phyloP scores from a whole-genome alignment of 2,888 invertebrate species.

The Parnassius apollo region DNA sequence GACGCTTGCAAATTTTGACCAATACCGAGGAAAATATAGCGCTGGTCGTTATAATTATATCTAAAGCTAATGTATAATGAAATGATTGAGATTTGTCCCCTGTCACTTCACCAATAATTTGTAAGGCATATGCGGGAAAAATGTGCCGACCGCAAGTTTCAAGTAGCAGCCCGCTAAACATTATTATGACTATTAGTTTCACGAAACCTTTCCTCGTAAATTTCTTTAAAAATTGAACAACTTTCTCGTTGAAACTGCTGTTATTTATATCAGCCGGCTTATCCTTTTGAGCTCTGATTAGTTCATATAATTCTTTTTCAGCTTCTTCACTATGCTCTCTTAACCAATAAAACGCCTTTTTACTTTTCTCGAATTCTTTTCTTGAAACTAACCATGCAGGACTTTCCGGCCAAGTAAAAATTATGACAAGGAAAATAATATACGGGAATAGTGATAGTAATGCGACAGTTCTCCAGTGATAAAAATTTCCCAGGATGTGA shows the following conservation, averaged over 20 bases:
- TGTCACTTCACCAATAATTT: slow-evolving; percentile 51
- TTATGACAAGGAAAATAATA: slow-evolving; percentile 41
- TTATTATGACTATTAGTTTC: slow-evolving; percentile 47
- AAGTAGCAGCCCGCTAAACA: slow-evolving; percentile 42
- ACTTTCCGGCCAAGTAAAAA: slow-evolving; percentile 79
- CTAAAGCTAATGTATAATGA: slow-evolving; percentile 51
- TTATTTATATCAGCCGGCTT: slow-evolving; percentile 28
- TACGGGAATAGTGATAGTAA: slow-evolving; percentile 43
- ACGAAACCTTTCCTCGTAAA: slow-evolving; percentile 52
- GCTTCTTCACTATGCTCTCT: slow-evolving; percentile 56
- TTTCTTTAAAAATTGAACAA: slow-evolving; percentile 41
- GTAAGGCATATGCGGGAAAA: slow-evolving; percentile 56
- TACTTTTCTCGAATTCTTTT: slow-evolving; percentile 66
- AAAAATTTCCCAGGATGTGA: slow-evolving; percentile 44
- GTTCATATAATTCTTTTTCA: slow-evolving; percentile 41
- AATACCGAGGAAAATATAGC: slow-evolving; percentile 48
- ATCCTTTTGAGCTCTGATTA: slow-evolving; percentile 48
- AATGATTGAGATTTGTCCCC: slow-evolving; percentile 44
- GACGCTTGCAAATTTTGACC: slow-evolving; percentile 49
- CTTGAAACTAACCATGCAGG: slow-evolving; percentile 82
- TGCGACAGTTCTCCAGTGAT: slow-evolving; percentile 49
- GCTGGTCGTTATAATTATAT: slow-evolving; percentile 50
- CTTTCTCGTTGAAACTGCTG: slow-evolving; percentile 24
- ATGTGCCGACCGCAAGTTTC: slow-evolving; percentile 55
- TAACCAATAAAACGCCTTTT: slow-evolving; percentile 71